These are phyloP conservation scores for Macropodus opercularis DNA, from an alignment of 2,797 vertebrate species.

Conservation along the genomic window DNA sequence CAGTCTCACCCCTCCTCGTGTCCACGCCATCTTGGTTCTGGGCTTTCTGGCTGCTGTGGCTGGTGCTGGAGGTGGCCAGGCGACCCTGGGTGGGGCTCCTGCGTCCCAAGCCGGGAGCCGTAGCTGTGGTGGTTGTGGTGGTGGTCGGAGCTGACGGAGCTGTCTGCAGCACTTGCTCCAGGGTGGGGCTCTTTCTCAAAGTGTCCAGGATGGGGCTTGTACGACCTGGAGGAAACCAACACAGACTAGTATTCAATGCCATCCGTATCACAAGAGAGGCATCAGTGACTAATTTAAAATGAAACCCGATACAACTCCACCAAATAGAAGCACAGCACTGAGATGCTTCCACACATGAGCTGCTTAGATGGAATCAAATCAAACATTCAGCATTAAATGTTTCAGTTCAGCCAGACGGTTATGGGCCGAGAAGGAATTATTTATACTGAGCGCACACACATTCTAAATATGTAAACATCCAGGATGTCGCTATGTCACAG, in stretches of 20 bases:
- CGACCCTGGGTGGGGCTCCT: conserved; percentile 85
- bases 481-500: no score
- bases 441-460: no score
- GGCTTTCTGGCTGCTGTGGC: conserved; percentile 81
- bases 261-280: no score
- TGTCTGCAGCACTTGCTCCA: conserved; percentile 87
- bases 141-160: conserved; percentile 70
- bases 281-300: not conserved
- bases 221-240: conserved; percentile 77
- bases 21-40: conserved; percentile 86
- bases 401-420: no score
- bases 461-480: no score
- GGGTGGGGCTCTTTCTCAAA: conserved; percentile 88
- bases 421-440: no score
- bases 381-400: no score
- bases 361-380: no score
- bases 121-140: conserved; percentile 68
- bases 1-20: conserved; percentile 85
- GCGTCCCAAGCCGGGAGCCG: conserved; percentile 82
- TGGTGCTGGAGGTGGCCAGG: conserved; percentile 56
- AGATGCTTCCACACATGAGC: not conserved
- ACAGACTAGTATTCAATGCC: not conserved
- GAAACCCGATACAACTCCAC: not conserved
- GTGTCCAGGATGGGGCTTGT: conserved; percentile 88
- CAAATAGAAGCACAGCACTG: not conserved